Conservation (phyloP, 2,888 invertebrate species). For the Dorcus hopei region DNA sequence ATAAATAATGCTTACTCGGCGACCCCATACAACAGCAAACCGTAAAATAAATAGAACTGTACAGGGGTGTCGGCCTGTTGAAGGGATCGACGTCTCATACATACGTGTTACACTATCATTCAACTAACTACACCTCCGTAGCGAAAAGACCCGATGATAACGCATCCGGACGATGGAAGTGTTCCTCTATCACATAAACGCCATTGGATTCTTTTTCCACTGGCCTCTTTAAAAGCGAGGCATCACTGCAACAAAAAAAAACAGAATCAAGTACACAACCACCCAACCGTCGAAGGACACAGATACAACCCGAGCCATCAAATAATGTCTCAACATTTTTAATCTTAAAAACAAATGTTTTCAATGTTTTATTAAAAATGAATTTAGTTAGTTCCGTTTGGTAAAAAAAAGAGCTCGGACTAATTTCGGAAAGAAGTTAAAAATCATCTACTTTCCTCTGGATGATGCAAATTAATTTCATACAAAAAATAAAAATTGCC, state of each 20-base stretch:
- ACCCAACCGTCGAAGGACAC: background rate
- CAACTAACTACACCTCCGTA: constrained; percentile 67
- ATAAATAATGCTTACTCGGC: constrained; percentile 32
- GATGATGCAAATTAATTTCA: too few species aligned
- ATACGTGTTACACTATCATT: constrained; percentile 21
- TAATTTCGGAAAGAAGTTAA: too few species aligned
- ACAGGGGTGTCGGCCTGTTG: constrained; percentile 34
- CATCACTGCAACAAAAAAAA: constrained; percentile 58
- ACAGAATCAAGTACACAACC: background rate
- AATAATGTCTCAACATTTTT: too few species aligned
- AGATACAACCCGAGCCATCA: too few species aligned
- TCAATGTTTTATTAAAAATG: too few species aligned
- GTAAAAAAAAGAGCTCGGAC: too few species aligned
- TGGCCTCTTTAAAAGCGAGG: constrained; percentile 68
- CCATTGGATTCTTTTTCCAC: constrained; percentile 55
- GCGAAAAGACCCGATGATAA: constrained; percentile 60
- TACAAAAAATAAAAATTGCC: too few species aligned
- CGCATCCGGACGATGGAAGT: constrained; percentile 64
- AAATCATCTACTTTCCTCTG: too few species aligned
- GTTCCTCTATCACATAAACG: constrained; percentile 71
- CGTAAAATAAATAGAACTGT: constrained; percentile 43
- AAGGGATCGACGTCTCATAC: constrained; percentile 32
- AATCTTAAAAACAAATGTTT: too few species aligned
- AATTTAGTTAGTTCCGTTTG: too few species aligned
- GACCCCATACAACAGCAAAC: constrained; percentile 33